Percentiles rank a stretch among this genome's conserved stretches.
phyloP scores from a whole-genome alignment of 2,797 vertebrate species.

The Momotus momota region DNA sequence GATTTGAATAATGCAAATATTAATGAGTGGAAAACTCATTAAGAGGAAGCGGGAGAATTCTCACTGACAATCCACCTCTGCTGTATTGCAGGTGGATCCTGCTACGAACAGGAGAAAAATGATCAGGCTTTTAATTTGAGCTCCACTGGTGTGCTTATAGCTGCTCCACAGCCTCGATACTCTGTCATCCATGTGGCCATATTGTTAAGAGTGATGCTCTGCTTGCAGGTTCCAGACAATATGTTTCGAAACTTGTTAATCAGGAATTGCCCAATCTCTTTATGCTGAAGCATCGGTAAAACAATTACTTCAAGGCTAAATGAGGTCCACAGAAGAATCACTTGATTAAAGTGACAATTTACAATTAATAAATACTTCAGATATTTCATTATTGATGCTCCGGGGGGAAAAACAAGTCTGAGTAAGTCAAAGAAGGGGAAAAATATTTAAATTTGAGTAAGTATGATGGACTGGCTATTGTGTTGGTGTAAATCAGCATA shows the following conservation, averaged over 20 bases:
- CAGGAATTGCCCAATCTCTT: constrained; percentile 39
- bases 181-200: neutral
- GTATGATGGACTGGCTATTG: constrained; percentile 30
- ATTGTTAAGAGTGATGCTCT: neutral
- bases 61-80: constrained; percentile 13
- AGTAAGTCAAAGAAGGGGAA: constrained; percentile 44
- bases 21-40: constrained; percentile 54
- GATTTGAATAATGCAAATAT: constrained; percentile 63
- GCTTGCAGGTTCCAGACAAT: constrained; percentile 54
- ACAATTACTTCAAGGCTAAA: constrained; percentile 66
- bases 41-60: neutral
- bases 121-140: neutral
- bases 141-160: neutral
- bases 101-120: neutral
- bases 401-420: constrained; percentile 28
- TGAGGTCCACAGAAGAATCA: constrained; percentile 45
- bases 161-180: neutral
- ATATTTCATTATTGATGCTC: constrained; percentile 53
- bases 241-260: constrained; percentile 51
- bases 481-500: constrained; percentile 7
- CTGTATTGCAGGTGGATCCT: neutral
- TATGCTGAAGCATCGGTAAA: constrained; percentile 50
- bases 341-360: constrained; percentile 68
- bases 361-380: constrained; percentile 61
- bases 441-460: constrained; percentile 47